Evolutionary conservation across 1,140 invertebrate genomes (phyloP), one percentile per base, ranked within the genome.

Genomic region (Aradophagus sp.): DNA sequence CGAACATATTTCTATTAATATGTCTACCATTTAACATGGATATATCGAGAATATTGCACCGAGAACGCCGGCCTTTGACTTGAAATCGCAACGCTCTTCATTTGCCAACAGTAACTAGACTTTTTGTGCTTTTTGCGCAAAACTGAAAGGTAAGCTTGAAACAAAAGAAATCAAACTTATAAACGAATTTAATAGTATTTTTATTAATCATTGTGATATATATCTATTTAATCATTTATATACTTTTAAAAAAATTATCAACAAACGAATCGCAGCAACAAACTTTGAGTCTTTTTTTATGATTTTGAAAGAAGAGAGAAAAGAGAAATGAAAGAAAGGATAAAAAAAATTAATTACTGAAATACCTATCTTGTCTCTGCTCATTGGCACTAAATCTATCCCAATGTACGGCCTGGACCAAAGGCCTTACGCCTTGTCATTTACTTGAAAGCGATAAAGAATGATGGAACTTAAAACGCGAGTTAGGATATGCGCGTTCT

Each of bases 21-120:
- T 77, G 71, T 74, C 79, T 80, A 82, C 78, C 62, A 72, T 79
- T 79, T 80, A 82, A 83, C 77, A 82, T 76, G 76, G 62, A 82
- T 80, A 82, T 81, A 76, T 78, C 58, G 73, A 77, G 67, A 74
- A 42, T 76, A 63, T 68, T 71, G 58, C 58, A 56, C 61, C 65
- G 56, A 69, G 42, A 53, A 67, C 67, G 47, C 42, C 53, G 53
- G 36, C 53, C 63, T 52, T 55, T 26, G 26, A 50, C 38, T 70
- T 44, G 47, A 70, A 55, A 65, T 65, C 59, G 59, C 68, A 71
- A 70, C 70, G 48, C 23, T 39, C 29, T 10, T 23, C 20, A 23
- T 23, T 23, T 4, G 20, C 8, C 8, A 23, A 23, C 4, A 23
- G 4, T 8, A 5, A 23, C 20, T 23, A n/a, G n/a, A n/a, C n/a